phyloP scores from a whole-genome alignment of 2,888 invertebrate genomes.

The Ellobium chinense region DNA sequence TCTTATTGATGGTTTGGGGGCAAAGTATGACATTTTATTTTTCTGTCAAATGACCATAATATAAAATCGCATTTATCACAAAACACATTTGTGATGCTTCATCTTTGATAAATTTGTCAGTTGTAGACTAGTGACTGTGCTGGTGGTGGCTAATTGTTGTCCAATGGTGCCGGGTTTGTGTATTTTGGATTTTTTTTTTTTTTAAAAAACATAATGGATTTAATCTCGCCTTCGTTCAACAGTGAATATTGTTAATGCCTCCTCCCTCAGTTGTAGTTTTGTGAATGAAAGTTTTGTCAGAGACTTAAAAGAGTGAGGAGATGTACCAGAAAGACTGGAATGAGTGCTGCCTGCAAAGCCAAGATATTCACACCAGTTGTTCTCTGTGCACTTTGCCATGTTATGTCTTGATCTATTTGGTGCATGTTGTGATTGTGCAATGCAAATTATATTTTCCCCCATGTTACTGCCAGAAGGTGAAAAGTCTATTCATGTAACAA shows the following conservation, averaged over 20 bases:
- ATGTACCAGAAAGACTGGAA: too few species aligned
- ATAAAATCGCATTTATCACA: too few species aligned
- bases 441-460: neutral
- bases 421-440: neutral
- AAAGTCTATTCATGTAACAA: neutral
- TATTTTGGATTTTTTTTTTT: neutral
- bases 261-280: too few species aligned
- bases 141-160: slow-evolving; percentile 1
- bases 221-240: neutral
- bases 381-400: neutral
- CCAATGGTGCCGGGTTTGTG: neutral
- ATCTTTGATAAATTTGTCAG: neutral
- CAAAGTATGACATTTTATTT: too few species aligned
- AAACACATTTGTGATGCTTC: too few species aligned
- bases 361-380: neutral
- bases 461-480: neutral
- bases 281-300: too few species aligned
- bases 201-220: neutral
- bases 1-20: too few species aligned
- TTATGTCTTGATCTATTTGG: neutral
- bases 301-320: too few species aligned
- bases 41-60: too few species aligned
- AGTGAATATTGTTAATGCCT: too few species aligned
- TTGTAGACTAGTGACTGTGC: neutral
- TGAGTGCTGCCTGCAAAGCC: too few species aligned